Evolutionary conservation across 2,113 vertebrate species (phyloP), one percentile per base, ranked within the genome.

Genomic region (Erythrocercus mccallii): DNA sequence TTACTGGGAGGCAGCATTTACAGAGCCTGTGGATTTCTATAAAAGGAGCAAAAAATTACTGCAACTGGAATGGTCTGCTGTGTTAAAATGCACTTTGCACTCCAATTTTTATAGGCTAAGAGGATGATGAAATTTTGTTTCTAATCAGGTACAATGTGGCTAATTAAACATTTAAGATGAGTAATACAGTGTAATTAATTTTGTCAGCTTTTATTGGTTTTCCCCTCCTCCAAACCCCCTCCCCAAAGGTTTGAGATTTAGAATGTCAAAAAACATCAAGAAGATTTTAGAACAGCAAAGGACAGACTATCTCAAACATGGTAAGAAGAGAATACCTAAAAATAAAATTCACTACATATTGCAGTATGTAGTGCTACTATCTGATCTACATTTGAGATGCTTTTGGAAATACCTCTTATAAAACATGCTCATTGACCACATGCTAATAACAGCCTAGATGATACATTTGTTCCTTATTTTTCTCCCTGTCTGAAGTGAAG

Each of bases 1-100:
- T 97, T 97, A 98, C 96, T 61, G 76, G 54, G 66, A 95, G 38
- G 65, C n/a, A 91, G 47, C 70, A 62, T 94, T 94, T 78, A 68
- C 42, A 60, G 73, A 94, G 28, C 88, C 8, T 84, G 60, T 30
- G 88, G n/a, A 90, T 62, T 48, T 93, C 53, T 96, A 73, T 81
- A 90, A 95, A 97, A 95, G 31, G 18, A 89, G 30, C 5, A 95
- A 97, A 95, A 91, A 82, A 94, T 77, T 35, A 66, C 33, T 62
- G 37, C 88, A 96, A 51, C 48, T 80, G 47, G 25, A 91, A 95
- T 72, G 86, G 42, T 87, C 18, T 51, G 8, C 24, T 80, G 31
- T 61, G 24, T 70, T 95, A 60, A 92, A 96, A 97, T 65, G 82
- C 79, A 88, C 48, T 96, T 57, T 85, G 40, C 10, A 40, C 16